phyloP scores from a whole-genome alignment of 2,113 vertebrate genomes.

The Felis catus region F.catus_Fca126_mat1.0 CM031419.1:58993001-58993500 shows the following conservation, averaged over 20 bases:
- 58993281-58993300: not conserved
- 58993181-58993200: not conserved
- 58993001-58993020: slow-evolving; percentile 29
- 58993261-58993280: not conserved
- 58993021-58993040: slow-evolving; percentile 50
- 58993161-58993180: not conserved
- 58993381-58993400: not conserved
- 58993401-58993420: not conserved
- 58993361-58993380: slow-evolving; percentile 33
- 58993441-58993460: not conserved
- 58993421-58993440: not conserved
- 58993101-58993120: not conserved
- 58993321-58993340: not conserved
- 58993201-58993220: not conserved
- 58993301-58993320: not conserved
- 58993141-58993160: not conserved
- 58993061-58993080: slow-evolving; percentile 24
- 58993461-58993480: not conserved
- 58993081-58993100: not conserved
- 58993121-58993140: not conserved
- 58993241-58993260: not conserved
- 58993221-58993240: not conserved
- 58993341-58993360: not conserved
- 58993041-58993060: slow-evolving; percentile 3
- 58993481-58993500: not conserved